Evolutionary conservation across 2,113 vertebrate species (phyloP).

Genomic region (Speoplatyrhinus poulsoni): DNA sequence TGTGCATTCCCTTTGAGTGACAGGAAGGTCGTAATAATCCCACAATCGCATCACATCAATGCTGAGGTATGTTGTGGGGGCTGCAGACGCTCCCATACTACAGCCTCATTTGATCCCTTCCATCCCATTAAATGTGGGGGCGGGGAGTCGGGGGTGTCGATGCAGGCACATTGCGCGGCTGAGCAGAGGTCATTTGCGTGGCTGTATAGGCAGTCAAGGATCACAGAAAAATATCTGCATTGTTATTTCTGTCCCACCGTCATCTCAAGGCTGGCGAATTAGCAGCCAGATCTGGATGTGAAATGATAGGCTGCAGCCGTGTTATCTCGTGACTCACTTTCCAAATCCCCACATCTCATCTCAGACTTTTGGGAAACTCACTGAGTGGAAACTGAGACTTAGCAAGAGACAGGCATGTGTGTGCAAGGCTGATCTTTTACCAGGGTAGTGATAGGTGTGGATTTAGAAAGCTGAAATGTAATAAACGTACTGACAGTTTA

Average conservation of each 20-base stretch:
- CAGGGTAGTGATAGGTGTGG: conserved; percentile 16
- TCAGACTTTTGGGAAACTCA: conserved; percentile 44
- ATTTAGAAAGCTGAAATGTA: conserved; percentile 20
- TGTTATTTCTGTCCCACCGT: conserved; percentile 67
- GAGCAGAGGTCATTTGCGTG: conserved; percentile 54
- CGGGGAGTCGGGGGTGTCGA: conserved; percentile 28
- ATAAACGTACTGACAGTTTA: conserved; percentile 30
- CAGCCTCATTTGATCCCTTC: conserved; percentile 60
- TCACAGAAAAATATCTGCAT: conserved; percentile 65
- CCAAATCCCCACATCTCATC: conserved; percentile 40
- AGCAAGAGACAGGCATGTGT: conserved; percentile 9
- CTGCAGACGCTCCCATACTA: conserved; percentile 53
- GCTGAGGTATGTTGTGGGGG: conserved; percentile 28
- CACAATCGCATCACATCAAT: conserved; percentile 41
- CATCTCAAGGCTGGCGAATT: conserved; percentile 50
- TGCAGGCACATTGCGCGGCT: conserved; percentile 54
- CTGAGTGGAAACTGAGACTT: conserved; percentile 44
- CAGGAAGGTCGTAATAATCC: conserved; percentile 58
- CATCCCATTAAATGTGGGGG: conserved; percentile 49
- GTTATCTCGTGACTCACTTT: conserved; percentile 59
- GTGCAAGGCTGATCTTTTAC: conserved; percentile 34
- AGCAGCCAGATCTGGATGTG: conserved; percentile 58
- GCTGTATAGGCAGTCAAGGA: conserved; percentile 48
- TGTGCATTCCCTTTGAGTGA: conserved; percentile 35
- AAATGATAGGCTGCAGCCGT: conserved; percentile 46